Conservation (phyloP, 1,140 invertebrate species). For the Tribolium madens region DNA sequence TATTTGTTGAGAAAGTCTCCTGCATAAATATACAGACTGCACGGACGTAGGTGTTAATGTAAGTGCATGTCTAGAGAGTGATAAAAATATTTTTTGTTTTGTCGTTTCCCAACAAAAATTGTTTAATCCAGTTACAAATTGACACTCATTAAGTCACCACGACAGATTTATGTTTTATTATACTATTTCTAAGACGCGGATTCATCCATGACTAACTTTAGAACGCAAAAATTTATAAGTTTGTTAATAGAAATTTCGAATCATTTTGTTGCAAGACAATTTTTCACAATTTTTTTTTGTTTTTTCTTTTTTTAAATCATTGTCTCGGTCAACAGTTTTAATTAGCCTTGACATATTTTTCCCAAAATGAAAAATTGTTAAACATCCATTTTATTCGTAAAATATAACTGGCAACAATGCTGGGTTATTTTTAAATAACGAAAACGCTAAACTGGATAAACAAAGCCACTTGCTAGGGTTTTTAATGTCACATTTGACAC, state of each 20-base stretch:
- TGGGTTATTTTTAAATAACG: background rate
- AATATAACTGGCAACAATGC: background rate
- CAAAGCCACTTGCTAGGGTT: background rate
- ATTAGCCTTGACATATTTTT: background rate
- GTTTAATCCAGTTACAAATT: background rate
- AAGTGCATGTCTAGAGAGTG: background rate
- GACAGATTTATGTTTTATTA: conserved; percentile 19
- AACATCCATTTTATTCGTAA: background rate
- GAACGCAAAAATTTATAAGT: conserved; percentile 23
- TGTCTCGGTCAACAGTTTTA: background rate
- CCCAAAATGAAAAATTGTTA: background rate
- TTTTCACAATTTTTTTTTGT: background rate
- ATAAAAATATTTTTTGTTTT: background rate
- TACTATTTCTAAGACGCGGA: conserved; percentile 20
- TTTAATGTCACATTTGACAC: background rate
- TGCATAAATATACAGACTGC: background rate
- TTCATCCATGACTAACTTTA: conserved; percentile 29
- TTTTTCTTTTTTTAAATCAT: background rate
- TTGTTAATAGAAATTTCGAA: background rate
- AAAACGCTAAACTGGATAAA: background rate
- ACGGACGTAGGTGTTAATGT: background rate
- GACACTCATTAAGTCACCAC: conserved; percentile 10
- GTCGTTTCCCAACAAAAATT: background rate
- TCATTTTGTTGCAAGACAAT: background rate
- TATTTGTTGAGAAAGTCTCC: conserved; percentile 18